phyloP scores from a whole-genome alignment of 2,888 invertebrate species.

The Andrena praecox region DNA sequence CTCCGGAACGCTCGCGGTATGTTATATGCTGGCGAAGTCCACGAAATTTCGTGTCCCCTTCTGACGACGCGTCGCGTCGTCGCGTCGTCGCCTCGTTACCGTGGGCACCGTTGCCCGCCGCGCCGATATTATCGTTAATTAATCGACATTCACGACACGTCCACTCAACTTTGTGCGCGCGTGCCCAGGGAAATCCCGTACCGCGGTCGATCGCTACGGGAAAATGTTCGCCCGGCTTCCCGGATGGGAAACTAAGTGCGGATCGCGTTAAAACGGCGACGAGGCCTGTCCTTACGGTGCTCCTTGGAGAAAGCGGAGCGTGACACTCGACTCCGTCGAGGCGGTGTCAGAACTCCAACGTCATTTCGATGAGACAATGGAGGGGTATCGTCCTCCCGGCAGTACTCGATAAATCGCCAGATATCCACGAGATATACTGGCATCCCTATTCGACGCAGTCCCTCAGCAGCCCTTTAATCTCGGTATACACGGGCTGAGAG shows the following conservation, averaged over 20 bases:
- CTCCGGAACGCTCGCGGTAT: constrained; percentile 78
- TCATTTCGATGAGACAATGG: constrained; percentile 45
- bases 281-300: constrained; percentile 7
- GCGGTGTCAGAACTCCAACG: constrained; percentile 39
- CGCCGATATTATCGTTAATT: constrained; percentile 2
- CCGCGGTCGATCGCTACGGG: neutral
- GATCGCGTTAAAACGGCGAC: neutral
- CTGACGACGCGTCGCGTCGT: neutral
- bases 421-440: constrained; percentile 57
- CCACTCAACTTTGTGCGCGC: too few relatives aligned
- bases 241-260: neutral
- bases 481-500: constrained; percentile 59
- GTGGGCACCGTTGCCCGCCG: neutral
- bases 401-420: constrained; percentile 65
- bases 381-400: neutral
- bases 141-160: neutral
- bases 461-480: constrained; percentile 70
- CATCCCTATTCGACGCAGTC: constrained; percentile 64
- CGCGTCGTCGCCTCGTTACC: constrained; percentile 12
- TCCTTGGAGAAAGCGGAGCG: constrained; percentile 14
- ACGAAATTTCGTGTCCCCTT: constrained; percentile 45
- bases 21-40: constrained; percentile 73
- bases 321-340: constrained; percentile 40
- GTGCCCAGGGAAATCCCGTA: too few relatives aligned
- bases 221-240: neutral